These are phyloP conservation scores for Lasioglossum calceatum DNA, from an alignment of 2,888 invertebrate genomes.

Conservation along the genomic window DNA sequence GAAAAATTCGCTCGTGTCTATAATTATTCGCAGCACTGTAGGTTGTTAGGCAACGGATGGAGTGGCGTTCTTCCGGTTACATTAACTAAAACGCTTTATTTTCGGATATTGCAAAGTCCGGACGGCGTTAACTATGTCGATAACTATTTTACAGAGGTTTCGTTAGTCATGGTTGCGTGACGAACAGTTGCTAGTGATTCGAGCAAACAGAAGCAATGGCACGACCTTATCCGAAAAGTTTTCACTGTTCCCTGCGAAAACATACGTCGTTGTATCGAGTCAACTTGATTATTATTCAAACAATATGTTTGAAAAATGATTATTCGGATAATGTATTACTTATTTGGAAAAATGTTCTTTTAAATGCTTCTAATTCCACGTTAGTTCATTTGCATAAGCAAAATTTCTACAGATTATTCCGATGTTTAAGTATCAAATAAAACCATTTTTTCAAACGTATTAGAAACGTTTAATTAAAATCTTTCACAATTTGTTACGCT, in stretches of 20 bases:
- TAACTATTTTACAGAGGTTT: neutral
- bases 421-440: neutral
- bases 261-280: no score
- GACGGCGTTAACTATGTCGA: neutral
- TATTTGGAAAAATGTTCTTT: neutral
- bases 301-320: neutral
- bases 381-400: no score
- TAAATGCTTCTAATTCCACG: neutral
- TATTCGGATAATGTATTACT: neutral
- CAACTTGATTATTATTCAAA: neutral
- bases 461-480: no score
- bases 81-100: conserved; percentile 4
- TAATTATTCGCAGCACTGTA: neutral
- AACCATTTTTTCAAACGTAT: no score
- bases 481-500: neutral
- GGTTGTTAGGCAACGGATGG: neutral
- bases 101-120: conserved; percentile 5
- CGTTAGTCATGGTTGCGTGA: conserved; percentile 7
- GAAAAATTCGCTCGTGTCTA: neutral
- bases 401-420: neutral
- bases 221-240: neutral
- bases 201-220: neutral
- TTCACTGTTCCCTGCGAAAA: neutral
- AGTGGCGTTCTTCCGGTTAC: neutral
- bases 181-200: neutral